Evolutionary conservation across 1,140 invertebrate genomes (phyloP), one percentile per base, ranked within the genome.

Genomic region (Drosophila tsacasi): DNA sequence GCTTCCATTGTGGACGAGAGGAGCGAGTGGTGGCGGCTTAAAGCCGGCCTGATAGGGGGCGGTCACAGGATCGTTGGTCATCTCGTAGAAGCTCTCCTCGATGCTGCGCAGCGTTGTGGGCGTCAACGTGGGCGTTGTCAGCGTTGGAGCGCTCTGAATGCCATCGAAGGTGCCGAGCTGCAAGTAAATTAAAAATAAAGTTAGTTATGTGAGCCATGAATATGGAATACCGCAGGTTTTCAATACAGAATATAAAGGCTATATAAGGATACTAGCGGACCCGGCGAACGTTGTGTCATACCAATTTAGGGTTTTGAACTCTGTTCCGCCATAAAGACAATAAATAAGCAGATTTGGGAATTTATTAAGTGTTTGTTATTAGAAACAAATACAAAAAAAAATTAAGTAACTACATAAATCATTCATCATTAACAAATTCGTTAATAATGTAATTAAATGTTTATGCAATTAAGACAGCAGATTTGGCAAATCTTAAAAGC

Each of bases 41-140:
- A 98, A 98, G 42, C 97, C 97, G 46, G 97, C 98, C 94, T 98
- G 97, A 86, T 96, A 97, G 79, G 96, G 93, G 96, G 96, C 76
- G 95, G 95, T 80, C 95, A 93, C 93, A 96, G 95, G 92, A 95
- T 95, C 94, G 94, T 95, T 85, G 93, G 93, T 93, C 93, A 95
- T 92, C 94, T 96, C 96, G 75, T 95, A 94, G 87, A 96, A 96
- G 0, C 96, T 95, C 50, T 98, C 97, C 93, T 99, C 97, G 91
- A 99, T 97, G 93, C 96, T 98, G 78, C 97, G 95, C 83, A 99
- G 94, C 64, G 97, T 98, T 23, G 98, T 99, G 64, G 98, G 98
- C 60, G 98, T 99, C 77, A 99, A 94, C 76, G 97, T 98, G 62
- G 97, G 96, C 76, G 98, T 98, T 55, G 98, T 98, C 91, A 96